phyloP scores from a whole-genome alignment of 2,113 vertebrate genomes.

The Aegithalos caudatus region DNA sequence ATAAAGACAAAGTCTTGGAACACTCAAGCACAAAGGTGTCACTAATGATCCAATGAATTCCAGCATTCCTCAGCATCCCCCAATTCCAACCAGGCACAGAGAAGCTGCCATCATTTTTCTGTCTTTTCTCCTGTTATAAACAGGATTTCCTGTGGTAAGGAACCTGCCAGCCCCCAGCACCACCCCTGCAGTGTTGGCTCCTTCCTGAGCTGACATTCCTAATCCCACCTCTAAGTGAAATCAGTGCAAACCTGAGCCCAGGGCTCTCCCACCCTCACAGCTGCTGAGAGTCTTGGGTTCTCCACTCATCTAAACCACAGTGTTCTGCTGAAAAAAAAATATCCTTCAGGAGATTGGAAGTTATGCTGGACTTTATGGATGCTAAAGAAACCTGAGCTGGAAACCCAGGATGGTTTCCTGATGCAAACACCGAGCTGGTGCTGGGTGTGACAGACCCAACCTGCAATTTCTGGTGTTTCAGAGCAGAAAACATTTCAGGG shows the following conservation, averaged over 20 bases:
- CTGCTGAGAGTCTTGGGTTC: rapidly evolving
- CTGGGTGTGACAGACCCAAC: not conserved
- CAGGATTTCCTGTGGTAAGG: rapidly evolving
- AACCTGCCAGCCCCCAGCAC: not conserved
- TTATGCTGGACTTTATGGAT: rapidly evolving
- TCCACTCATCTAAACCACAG: not conserved
- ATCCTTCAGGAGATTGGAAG: not conserved
- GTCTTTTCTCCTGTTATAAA: rapidly evolving
- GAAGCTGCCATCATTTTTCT: not conserved
- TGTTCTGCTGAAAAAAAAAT: not conserved
- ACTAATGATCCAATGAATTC: rapidly evolving
- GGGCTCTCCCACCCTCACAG: not conserved
- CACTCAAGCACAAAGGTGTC: not conserved
- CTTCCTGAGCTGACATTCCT: not conserved
- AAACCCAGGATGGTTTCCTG: not conserved
- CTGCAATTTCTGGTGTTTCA: not conserved
- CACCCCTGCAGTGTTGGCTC: rapidly evolving
- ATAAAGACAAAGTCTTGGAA: rapidly evolving
- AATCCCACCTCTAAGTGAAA: rapidly evolving
- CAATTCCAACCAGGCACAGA: rapidly evolving
- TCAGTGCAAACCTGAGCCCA: not conserved
- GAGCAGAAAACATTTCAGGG: not conserved
- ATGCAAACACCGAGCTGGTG: not conserved
- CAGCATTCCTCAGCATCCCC: rapidly evolving
- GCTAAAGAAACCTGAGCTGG: rapidly evolving